Conservation (phyloP, 2,797 vertebrate species). For the Rhyacichthys aspro region DNA sequence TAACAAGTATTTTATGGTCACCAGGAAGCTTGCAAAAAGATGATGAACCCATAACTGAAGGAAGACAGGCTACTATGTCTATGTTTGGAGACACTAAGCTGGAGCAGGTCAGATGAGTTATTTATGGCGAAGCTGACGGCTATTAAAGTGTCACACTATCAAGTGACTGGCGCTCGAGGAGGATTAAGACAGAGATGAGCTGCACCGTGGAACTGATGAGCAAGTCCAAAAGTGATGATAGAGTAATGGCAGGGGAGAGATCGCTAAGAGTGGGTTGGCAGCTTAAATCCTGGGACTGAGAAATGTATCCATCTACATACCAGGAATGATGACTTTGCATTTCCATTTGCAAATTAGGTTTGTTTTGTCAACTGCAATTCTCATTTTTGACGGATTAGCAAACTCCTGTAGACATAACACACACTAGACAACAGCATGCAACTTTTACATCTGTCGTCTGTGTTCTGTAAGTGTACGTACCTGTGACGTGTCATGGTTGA, state of each 20-base stretch:
- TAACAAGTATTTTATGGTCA: conserved; percentile 20
- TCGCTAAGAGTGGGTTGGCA: conserved; percentile 37
- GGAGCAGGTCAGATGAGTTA: conserved; percentile 48
- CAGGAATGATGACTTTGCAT: no score
- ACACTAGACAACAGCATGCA: no score
- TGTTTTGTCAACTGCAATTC: no score
- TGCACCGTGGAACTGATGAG: conserved; percentile 51
- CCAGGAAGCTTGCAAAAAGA: conserved; percentile 28
- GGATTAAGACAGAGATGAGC: conserved; percentile 58
- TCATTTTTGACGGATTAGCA: no score
- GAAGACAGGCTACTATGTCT: conserved; percentile 25
- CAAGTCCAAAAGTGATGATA: conserved; percentile 52
- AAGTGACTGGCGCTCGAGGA: conserved; percentile 53
- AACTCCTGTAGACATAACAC: no score
- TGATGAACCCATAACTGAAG: conserved; percentile 31
- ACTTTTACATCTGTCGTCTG: neutral
- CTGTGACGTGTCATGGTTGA: conserved; percentile 85
- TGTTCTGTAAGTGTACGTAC: conserved; percentile 58
- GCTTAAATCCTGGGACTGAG: conserved; percentile 32
- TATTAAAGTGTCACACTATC: conserved; percentile 64
- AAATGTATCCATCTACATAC: conserved; percentile 33
- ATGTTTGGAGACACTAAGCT: conserved; percentile 46
- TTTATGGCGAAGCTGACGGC: conserved; percentile 49
- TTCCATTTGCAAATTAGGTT: no score
- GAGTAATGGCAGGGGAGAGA: conserved; percentile 43